Evolutionary conservation across 2,888 invertebrate genomes (phyloP), one percentile per base, ranked within the genome.

Genomic region (Hyppa rectilinea): DNA sequence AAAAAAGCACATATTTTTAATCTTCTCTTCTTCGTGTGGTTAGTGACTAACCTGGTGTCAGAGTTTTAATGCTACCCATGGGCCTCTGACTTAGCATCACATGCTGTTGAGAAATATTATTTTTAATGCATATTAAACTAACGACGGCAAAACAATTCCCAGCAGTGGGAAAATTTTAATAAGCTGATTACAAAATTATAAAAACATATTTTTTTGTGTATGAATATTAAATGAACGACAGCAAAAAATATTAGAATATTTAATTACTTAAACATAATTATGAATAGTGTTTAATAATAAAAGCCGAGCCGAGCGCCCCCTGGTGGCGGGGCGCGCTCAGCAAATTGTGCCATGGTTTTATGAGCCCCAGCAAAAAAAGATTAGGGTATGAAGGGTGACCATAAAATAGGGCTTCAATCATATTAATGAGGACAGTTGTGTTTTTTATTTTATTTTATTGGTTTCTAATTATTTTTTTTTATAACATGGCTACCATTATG

Each of bases 291-390:
- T 65, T 75, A 61, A 61, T 72, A 71, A 72, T 76, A 73, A 68
- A 79, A 73, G 10, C 20, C 9, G n/a, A 73, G 10, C 20, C 9
- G 23, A 38, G 23, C 47, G 61, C 20, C 72, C 49, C 66, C 63
- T n/a, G n/a, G n/a, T n/a, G n/a, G 36, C 65, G 76, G 80, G 78
- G 62, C 68, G 49, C 63, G 58, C 75, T 78, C 64, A 73, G 73
- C 78, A 72, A 76, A 81, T 83, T 83, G 80, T 65, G n/a, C 67
- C 65, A 52, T 43, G 58, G 62, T 78, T 78, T 82, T 80, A 78
- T 47, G 82, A 71, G 53, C 66, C 70, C 70, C 43, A 36, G 31
- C 9, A 56, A 69, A 78, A n/a, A 78, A 70, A 76, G 65, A 75
- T 82, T 74, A 78, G 70, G 73, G 69, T 29, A n/a, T 20, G 34